A percentile compares a stretch with the other conserved stretches of the same genome.
Conservation (phyloP, 1,140 invertebrate genomes). For the Vanessa tameamea region DNA sequence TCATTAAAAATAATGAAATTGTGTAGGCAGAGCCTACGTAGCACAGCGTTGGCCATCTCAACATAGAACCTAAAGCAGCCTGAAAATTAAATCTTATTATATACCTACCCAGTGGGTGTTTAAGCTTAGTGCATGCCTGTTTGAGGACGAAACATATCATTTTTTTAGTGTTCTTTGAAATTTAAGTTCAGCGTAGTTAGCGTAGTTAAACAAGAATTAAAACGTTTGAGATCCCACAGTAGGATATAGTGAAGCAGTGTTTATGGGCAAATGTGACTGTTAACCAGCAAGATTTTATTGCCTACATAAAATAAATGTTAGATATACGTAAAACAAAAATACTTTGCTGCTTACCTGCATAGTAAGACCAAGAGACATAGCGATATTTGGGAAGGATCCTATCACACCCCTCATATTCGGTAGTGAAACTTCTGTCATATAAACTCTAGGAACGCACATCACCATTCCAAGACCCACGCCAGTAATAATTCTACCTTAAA, state of each 20-base stretch:
- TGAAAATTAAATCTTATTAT: slow-evolving; percentile 38
- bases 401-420: slow-evolving; percentile 82
- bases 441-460: slow-evolving; percentile 81
- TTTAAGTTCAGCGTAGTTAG: no score
- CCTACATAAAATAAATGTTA: no score
- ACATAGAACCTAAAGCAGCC: slow-evolving; percentile 47
- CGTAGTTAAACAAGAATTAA: no score
- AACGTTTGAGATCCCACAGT: no score
- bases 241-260: no score
- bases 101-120: no score
- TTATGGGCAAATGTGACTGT: no score
- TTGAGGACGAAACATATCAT: no score
- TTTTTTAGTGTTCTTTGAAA: no score
- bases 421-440: slow-evolving; percentile 82
- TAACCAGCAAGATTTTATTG: no score
- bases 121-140: no score
- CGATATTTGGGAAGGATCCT: slow-evolving; percentile 82
- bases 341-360: slow-evolving; percentile 43
- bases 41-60: slow-evolving; percentile 49
- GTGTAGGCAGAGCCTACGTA: slow-evolving; percentile 40
- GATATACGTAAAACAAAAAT: neutral
- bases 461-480: slow-evolving; percentile 83
- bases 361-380: slow-evolving; percentile 81
- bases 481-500: slow-evolving; percentile 58
- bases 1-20: slow-evolving; percentile 36